Conservation (phyloP, 1,140 invertebrate genomes). For the Colletes gigas region DNA sequence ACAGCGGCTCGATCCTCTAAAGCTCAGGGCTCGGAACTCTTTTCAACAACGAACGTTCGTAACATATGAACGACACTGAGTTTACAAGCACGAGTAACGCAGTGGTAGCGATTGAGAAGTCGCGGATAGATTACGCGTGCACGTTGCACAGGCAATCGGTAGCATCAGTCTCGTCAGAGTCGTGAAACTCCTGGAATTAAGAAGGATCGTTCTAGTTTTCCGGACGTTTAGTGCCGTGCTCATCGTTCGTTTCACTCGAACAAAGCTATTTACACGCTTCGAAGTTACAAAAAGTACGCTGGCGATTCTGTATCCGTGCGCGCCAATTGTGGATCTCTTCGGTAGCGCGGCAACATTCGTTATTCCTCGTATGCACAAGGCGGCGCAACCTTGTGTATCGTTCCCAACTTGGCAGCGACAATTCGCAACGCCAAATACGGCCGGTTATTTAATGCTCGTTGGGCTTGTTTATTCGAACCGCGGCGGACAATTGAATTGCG, state of each 20-base stretch:
- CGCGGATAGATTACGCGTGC: too few species aligned
- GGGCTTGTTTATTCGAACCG: conserved; percentile 49
- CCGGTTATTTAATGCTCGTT: conserved; percentile 58
- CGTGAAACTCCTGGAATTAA: too few species aligned
- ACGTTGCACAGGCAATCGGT: too few species aligned
- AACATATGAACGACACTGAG: too few species aligned
- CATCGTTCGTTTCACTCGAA: neutral
- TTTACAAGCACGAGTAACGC: too few species aligned
- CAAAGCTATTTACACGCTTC: neutral
- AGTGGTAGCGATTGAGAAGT: too few species aligned
- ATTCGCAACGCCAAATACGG: conserved; percentile 56
- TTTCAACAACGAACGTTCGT: too few species aligned
- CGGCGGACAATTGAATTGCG: conserved; percentile 46
- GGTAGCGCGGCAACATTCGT: conserved; percentile 12
- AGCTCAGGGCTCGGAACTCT: too few species aligned
- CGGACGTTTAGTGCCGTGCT: too few species aligned
- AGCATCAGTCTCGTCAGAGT: too few species aligned
- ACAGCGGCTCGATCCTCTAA: too few species aligned
- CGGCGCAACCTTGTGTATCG: conserved; percentile 28
- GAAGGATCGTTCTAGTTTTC: too few species aligned
- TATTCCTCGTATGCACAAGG: conserved; percentile 22
- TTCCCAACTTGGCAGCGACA: conserved; percentile 42
- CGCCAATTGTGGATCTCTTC: conserved; percentile 19
- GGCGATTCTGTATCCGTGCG: neutral
- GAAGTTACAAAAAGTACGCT: neutral